phyloP scores from a whole-genome alignment of 2,888 invertebrate genomes.

The Ophion obscuratus region DNA sequence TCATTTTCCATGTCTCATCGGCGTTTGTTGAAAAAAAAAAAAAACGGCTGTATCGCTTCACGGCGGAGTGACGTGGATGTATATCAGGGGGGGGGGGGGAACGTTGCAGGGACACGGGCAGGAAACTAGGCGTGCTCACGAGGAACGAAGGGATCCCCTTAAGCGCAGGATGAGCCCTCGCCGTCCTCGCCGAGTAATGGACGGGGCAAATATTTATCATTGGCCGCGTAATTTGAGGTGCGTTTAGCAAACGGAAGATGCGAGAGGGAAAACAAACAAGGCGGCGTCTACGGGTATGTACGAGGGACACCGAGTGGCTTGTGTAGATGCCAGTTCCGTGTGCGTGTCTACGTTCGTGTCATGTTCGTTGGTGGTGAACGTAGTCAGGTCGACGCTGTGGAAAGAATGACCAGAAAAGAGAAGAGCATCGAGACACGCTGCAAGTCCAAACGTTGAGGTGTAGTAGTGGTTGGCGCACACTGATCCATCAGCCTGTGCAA shows the following conservation, averaged over 20 bases:
- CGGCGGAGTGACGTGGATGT: slow-evolving; percentile 13
- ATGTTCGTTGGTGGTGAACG: slow-evolving; percentile 25
- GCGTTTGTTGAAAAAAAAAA: slow-evolving; percentile 16
- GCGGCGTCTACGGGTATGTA: slow-evolving; percentile 69
- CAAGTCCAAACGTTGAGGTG: slow-evolving; percentile 35
- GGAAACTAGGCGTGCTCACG: slow-evolving; percentile 38
- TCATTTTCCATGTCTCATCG: slow-evolving; percentile 57
- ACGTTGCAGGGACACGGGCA: slow-evolving; percentile 15
- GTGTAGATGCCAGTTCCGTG: not conserved
- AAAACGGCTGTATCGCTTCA: not conserved
- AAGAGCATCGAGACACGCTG: slow-evolving; percentile 22
- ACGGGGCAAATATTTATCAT: slow-evolving; percentile 82
- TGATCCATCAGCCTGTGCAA: slow-evolving; percentile 27
- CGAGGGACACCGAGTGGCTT: slow-evolving; percentile 2
- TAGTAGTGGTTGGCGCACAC: slow-evolving; percentile 44
- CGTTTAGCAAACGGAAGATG: slow-evolving; percentile 82
- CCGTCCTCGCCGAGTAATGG: slow-evolving; percentile 75
- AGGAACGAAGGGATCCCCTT: slow-evolving; percentile 66
- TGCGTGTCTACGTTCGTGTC: slow-evolving; percentile 11
- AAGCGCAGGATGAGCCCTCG: slow-evolving; percentile 67
- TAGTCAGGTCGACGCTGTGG: slow-evolving; percentile 22
- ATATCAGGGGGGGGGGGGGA: not conserved
- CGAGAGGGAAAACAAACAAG: slow-evolving; percentile 83
- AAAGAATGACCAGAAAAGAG: slow-evolving; percentile 23
- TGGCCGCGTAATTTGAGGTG: slow-evolving; percentile 83